These are phyloP conservation scores for Enteromius anoplus DNA, from an alignment of 2,797 vertebrate species.

Conservation along the genomic window DNA sequence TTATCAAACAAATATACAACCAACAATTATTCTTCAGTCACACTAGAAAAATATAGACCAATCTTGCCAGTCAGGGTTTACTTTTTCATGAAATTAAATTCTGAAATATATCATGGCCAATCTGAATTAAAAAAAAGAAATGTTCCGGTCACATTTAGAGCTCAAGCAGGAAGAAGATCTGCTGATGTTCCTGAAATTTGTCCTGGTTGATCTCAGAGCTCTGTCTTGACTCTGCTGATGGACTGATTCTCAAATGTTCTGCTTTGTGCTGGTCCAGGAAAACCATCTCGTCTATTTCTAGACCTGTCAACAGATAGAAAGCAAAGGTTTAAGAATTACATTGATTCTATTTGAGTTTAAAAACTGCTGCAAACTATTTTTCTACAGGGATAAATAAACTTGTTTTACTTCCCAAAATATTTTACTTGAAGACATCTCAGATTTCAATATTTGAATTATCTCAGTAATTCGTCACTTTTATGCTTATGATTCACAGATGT, in stretches of 20 bases:
- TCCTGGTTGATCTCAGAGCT: neutral
- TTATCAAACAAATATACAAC: neutral
- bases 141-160: neutral
- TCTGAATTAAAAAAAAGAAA: too few species aligned
- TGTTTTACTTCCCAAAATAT: too few species aligned
- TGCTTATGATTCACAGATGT: too few species aligned
- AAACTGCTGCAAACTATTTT: neutral
- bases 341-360: neutral
- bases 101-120: neutral
- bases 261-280: constrained; percentile 80
- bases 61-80: neutral
- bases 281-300: constrained; percentile 90
- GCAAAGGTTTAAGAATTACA: neutral
- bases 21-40: neutral
- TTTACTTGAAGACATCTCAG: too few species aligned
- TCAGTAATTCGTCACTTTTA: too few species aligned
- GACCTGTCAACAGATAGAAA: constrained; percentile 79
- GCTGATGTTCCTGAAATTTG: neutral
- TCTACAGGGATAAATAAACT: too few species aligned
- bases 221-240: constrained; percentile 65
- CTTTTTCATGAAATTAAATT: neutral
- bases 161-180: neutral
- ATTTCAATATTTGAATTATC: too few species aligned
- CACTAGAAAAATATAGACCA: neutral
- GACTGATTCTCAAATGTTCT: constrained; percentile 70